These are phyloP conservation scores for Heliothis virescens DNA, from an alignment of 1,140 invertebrate species.

Conservation along the genomic window DNA sequence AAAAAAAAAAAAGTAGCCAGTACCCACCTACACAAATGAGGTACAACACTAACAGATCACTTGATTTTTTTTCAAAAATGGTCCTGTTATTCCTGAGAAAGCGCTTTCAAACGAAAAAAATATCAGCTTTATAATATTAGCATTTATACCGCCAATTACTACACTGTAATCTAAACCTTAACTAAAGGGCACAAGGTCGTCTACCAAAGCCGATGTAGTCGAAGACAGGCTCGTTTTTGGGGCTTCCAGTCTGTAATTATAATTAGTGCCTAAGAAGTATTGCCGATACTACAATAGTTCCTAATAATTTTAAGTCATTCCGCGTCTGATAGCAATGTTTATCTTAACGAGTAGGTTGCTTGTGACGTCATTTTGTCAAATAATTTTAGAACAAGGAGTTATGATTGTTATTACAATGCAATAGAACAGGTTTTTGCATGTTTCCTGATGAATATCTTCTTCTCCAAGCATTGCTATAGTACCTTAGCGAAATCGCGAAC, in stretches of 20 bases:
- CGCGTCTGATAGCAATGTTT: not conserved
- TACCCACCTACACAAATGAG: too few species aligned
- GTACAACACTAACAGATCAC: too few species aligned
- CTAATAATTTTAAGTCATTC: conserved; percentile 1
- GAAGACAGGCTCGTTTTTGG: not conserved
- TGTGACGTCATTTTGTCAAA: not conserved
- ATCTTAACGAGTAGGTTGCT: conserved; percentile 16
- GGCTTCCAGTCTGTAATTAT: not conserved
- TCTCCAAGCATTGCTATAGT: too few species aligned
- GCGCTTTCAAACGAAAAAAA: too few species aligned
- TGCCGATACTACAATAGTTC: not conserved
- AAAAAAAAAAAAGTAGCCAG: too few species aligned
- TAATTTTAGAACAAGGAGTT: not conserved
- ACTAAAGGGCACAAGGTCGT: not conserved
- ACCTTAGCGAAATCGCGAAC: too few species aligned
- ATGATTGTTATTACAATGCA: not conserved
- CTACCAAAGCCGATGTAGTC: not conserved
- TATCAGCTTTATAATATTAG: too few species aligned
- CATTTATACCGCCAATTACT: too few species aligned
- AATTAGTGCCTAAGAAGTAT: not conserved
- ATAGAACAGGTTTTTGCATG: not conserved
- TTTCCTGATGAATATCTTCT: not conserved
- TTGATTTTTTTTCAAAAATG: too few species aligned
- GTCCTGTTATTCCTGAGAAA: too few species aligned
- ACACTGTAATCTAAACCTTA: not conserved